These are phyloP conservation scores for Actinernus sp. DNA, from an alignment of 92 coral and sea anemone genomes.

Conservation along the genomic window DNA sequence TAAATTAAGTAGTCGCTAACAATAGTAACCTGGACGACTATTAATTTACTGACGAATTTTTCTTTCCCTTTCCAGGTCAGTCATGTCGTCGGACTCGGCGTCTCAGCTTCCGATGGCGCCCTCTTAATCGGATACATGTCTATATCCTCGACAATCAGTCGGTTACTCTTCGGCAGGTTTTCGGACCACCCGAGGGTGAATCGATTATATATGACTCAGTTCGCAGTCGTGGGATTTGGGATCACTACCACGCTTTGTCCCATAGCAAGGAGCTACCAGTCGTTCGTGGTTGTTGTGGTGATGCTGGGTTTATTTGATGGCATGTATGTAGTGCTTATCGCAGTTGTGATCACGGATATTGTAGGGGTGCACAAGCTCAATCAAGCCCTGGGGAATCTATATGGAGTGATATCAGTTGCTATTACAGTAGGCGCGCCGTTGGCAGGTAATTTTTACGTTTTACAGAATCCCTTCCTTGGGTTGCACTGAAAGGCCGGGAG, in stretches of 20 bases:
- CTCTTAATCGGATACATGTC: constrained; percentile 94
- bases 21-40: too few relatives aligned
- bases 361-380: constrained; percentile 89
- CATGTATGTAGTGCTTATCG: constrained; percentile 86
- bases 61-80: constrained; percentile 71
- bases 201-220: constrained; percentile 90
- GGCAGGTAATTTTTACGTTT: constrained; percentile 76
- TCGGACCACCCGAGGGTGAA: constrained; percentile 96
- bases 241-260: constrained; percentile 78
- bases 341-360: constrained; percentile 87
- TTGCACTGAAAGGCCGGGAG: neutral
- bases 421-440: constrained; percentile 91
- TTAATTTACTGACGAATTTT: too few relatives aligned
- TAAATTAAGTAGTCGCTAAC: too few relatives aligned
- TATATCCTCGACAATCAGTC: constrained; percentile 89
- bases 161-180: constrained; percentile 87
- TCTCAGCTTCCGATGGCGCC: constrained; percentile 65
- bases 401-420: constrained; percentile 84
- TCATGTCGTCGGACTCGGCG: constrained; percentile 76
- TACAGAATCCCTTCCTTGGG: neutral
- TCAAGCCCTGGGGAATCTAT: constrained; percentile 84
- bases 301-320: constrained; percentile 93
- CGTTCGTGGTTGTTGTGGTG: constrained; percentile 73
- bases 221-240: constrained; percentile 88
- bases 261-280: constrained; percentile 63